Conservation (phyloP, 1,140 invertebrate species). For the Temnothorax nylanderi region DNA sequence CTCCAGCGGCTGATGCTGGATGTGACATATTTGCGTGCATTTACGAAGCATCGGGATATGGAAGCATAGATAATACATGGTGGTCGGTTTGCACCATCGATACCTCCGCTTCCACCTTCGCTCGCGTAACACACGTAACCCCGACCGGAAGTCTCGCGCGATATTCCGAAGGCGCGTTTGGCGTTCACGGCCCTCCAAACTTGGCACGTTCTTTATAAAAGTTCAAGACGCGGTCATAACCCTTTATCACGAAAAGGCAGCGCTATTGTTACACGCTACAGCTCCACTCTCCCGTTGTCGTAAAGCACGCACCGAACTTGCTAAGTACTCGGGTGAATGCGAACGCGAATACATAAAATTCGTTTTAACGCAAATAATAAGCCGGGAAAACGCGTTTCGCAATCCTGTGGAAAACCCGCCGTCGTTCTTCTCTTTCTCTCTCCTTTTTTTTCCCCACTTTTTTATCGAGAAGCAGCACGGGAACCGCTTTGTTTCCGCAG, state of each 20-base stretch:
- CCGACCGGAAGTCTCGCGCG: conserved; percentile 12
- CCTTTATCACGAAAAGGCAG: conserved; percentile 50
- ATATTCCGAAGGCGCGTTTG: conserved; percentile 44
- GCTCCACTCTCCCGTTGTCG: neutral
- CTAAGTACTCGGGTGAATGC: conserved; percentile 19
- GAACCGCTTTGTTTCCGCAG: conserved; percentile 25
- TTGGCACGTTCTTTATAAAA: conserved; percentile 54
- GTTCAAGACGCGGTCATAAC: conserved; percentile 48
- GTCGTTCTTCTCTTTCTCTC: neutral
- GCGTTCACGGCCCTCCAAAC: conserved; percentile 17
- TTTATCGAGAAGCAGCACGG: neutral
- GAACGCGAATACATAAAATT: conserved; percentile 56
- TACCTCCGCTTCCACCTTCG: neutral
- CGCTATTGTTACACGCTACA: conserved; percentile 40
- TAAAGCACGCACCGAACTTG: conserved; percentile 51
- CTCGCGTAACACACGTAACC: neutral
- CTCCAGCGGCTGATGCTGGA: conserved; percentile 26
- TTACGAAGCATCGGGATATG: conserved; percentile 19
- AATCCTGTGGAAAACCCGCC: neutral
- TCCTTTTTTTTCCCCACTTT: neutral
- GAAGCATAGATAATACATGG: conserved; percentile 31
- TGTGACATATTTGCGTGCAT: conserved; percentile 56
- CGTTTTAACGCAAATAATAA: conserved; percentile 58
- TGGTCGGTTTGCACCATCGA: conserved; percentile 17
- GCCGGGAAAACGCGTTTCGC: conserved; percentile 8